phyloP scores from a whole-genome alignment of 2,113 vertebrate species.

The Egretta garzetta region DNA sequence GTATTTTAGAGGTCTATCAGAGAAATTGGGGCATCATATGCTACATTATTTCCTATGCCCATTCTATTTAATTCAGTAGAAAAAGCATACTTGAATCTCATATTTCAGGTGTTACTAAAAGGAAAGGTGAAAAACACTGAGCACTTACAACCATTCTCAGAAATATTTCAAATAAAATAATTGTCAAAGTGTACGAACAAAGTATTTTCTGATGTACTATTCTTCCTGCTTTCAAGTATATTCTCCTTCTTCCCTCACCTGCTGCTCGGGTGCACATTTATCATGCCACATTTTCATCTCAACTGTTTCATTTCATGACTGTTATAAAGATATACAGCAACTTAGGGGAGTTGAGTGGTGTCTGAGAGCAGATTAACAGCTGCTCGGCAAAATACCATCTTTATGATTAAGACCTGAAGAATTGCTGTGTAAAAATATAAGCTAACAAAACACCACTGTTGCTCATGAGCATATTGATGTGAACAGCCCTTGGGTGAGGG shows the following conservation, averaged over 20 bases:
- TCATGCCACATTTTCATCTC: not conserved
- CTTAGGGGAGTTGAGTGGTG: not conserved
- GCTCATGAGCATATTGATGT: not conserved
- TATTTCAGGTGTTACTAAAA: not conserved
- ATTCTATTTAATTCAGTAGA: not conserved
- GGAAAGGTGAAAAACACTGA: not conserved
- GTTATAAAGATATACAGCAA: not conserved
- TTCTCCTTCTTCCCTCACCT: not conserved
- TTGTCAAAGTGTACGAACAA: not conserved
- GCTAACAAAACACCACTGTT: not conserved
- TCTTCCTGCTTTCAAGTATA: not conserved
- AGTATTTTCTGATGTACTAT: not conserved
- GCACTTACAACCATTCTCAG: not conserved
- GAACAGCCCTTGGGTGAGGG: not conserved
- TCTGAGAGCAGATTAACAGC: not conserved
- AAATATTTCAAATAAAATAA: not conserved
- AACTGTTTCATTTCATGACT: not conserved
- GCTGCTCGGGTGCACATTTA: not conserved
- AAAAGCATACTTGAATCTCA: accelerated
- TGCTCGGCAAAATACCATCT: not conserved
- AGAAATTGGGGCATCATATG: not conserved
- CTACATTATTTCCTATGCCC: not conserved
- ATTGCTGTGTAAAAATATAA: not conserved
- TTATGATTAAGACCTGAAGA: not conserved
- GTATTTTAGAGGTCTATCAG: not conserved